phyloP scores from a whole-genome alignment of 2,797 vertebrate species.

The Coluber constrictor region DNA sequence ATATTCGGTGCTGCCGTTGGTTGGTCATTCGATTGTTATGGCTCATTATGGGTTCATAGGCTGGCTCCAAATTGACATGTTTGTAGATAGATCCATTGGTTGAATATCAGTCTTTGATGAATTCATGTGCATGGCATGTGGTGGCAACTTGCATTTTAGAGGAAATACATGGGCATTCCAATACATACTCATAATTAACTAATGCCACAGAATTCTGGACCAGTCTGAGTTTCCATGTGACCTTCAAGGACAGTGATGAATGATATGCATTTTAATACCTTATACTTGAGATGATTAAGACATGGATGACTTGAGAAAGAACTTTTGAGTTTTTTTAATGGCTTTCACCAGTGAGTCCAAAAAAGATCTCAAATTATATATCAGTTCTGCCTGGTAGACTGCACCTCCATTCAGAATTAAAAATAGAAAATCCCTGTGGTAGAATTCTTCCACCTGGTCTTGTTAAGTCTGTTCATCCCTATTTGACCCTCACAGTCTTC shows the following conservation, averaged over 20 bases:
- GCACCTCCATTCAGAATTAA: not conserved
- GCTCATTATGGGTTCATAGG: not conserved
- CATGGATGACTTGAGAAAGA: not conserved
- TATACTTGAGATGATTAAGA: not conserved
- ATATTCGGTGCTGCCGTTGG: fast-evolving
- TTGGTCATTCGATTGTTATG: not conserved
- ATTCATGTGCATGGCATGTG: not conserved
- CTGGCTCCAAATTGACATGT: not conserved
- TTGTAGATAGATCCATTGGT: not conserved
- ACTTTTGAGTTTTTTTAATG: not conserved
- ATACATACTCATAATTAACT: not conserved
- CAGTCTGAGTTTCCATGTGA: not conserved
- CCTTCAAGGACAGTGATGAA: not conserved
- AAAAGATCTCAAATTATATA: not conserved
- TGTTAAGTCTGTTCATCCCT: not conserved
- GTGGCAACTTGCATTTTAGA: not conserved
- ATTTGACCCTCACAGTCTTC: not conserved
- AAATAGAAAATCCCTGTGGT: not conserved
- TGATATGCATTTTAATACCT: not conserved
- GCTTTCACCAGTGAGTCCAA: not conserved
- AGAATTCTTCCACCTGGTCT: not conserved
- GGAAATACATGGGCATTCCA: not conserved
- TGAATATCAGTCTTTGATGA: not conserved
- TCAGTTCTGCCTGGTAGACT: not conserved
- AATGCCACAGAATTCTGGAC: not conserved